phyloP scores from a whole-genome alignment of 2,113 vertebrate genomes.

The Hippocampus barbouri region DNA sequence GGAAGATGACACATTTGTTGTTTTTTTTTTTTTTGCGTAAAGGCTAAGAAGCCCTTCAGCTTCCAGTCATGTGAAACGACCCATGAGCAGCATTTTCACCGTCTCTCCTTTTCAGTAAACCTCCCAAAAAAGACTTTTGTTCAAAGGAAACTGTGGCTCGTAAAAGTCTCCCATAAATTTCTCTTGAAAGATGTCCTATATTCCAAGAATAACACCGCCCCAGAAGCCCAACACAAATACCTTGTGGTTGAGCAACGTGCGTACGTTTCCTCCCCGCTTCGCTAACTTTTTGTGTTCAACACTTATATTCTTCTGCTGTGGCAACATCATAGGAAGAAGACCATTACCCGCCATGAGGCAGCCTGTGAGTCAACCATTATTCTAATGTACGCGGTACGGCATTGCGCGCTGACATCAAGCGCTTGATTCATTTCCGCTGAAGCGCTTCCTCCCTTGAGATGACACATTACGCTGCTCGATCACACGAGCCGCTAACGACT shows the following conservation, averaged over 20 bases:
- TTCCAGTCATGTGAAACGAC: constrained; percentile 7
- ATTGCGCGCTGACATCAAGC: constrained; percentile 15
- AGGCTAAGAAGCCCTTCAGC: neutral
- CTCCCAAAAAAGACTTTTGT: neutral
- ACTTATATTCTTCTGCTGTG: neutral
- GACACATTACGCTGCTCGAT: constrained; percentile 26
- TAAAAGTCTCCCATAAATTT: neutral
- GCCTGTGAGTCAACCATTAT: constrained; percentile 20
- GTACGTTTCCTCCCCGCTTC: neutral
- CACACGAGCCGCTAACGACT: neutral
- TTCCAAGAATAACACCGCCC: neutral
- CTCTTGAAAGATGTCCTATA: neutral
- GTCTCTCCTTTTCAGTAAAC: neutral
- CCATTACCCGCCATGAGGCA: constrained; percentile 3
- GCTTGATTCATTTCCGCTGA: constrained; percentile 46
- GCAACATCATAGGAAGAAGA: neutral
- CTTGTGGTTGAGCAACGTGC: neutral
- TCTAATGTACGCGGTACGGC: constrained; percentile 1
- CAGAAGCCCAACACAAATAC: neutral
- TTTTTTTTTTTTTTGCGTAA: constrained; percentile 5
- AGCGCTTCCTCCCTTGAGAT: constrained; percentile 29
- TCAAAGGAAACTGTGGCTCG: constrained; percentile 6
- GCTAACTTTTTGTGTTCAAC: neutral
- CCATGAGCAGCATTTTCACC: neutral
- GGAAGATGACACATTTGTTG: neutral